Evolutionary conservation across 2,113 vertebrate genomes (phyloP), one percentile per base, ranked within the genome.

Genomic region (Seriola aureovittata): DNA sequence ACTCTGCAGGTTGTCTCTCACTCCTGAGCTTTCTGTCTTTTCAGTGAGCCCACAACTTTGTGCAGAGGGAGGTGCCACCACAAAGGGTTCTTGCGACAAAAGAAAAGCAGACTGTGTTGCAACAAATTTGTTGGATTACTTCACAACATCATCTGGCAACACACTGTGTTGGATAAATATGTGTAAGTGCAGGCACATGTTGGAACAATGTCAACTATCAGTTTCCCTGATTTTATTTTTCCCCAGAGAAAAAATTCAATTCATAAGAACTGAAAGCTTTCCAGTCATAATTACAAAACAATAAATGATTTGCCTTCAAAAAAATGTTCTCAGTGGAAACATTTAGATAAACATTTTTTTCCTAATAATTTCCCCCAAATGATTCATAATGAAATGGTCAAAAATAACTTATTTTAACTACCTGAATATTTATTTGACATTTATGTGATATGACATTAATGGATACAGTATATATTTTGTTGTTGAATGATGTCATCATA

Each of bases 91-190:
- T 19, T 17, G 6, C 12, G 12, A 21, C 29, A 65, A 57, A 40
- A 19, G 36, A 48, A 46, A 44, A 32, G 73, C 69, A 66, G 71
- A 75, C 36, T 80, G 73, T 40, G 65, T 6, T 74, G 63, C 19
- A 62, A 38, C 19, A 29, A 17, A 54, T 62, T 10, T 68, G 69
- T 69, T 42, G 29, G n/a, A 54, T 72, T 76, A 25, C 42, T 36
- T n/a, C 21, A 54, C 69, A 71, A 65, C 72, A 64, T 74, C 69
- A 29, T 81, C 78, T 23, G 65, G n/a, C 48, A 55, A 55, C 64
- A 44, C 63, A 74, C 55, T 12, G 50, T 57, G 46, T 50, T 64
- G 23, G 36, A 75, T 75, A 64, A 67, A 64, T 58, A 63, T 59
- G 48, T 72, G 55, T 67, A 62, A 67, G 40, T 36, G 44, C 32